A percentile compares a stretch with the other conserved stretches of the same genome.
These are phyloP conservation scores for Calonectris borealis DNA, from an alignment of 2,113 vertebrate species.

Conservation along the genomic window DNA sequence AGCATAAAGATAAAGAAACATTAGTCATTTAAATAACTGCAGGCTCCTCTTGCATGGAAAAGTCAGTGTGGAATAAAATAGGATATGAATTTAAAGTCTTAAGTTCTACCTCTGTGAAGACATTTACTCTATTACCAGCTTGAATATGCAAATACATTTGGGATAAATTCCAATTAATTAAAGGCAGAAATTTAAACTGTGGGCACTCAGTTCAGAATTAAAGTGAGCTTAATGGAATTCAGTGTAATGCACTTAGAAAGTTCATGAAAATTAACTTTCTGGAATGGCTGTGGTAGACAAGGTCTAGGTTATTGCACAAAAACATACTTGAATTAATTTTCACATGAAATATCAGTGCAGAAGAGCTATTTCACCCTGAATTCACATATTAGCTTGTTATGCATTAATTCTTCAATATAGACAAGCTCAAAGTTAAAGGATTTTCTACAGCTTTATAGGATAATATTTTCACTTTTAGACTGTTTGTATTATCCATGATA, in stretches of 20 bases:
- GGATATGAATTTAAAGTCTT: not conserved
- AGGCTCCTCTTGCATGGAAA: not conserved
- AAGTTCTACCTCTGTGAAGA: not conserved
- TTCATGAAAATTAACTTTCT: constrained; percentile 22
- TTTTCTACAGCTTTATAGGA: not conserved
- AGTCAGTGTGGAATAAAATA: not conserved
- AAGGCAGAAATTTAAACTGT: constrained; percentile 1
- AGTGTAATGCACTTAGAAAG: not conserved
- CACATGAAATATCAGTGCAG: not conserved
- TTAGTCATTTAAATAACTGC: not conserved
- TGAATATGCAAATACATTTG: constrained; percentile 17
- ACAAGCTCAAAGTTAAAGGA: not conserved
- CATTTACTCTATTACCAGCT: not conserved
- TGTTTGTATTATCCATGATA: not conserved
- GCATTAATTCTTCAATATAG: not conserved
- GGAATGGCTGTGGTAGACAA: not conserved
- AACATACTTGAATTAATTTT: constrained; percentile 21
- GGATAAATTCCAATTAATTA: constrained; percentile 33
- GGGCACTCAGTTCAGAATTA: not conserved
- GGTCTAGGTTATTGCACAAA: constrained; percentile 3
- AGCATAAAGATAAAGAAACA: not conserved
- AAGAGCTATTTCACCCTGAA: not conserved
- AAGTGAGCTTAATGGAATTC: constrained; percentile 32
- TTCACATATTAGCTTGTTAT: not conserved
- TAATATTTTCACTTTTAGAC: not conserved